Percentiles rank a stretch among this genome's conserved stretches.
Evolutionary conservation across 2,113 vertebrate genomes (phyloP).

Genomic region (Bungarus multicinctus): DNA sequence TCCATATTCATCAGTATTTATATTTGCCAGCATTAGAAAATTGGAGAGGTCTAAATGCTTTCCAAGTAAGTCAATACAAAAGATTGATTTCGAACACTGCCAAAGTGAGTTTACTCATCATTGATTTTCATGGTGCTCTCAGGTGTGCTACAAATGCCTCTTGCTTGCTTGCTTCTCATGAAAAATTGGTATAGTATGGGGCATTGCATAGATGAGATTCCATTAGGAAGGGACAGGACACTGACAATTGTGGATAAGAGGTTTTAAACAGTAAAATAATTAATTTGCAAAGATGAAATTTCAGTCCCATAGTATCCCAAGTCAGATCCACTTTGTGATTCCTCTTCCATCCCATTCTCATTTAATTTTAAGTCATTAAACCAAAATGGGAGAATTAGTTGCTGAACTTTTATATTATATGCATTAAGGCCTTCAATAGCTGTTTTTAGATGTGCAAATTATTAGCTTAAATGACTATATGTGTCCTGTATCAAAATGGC

Average conservation of each 20-base stretch:
- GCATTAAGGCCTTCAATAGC: too few species aligned
- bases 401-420: not conserved
- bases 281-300: not conserved
- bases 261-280: not conserved
- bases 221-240: not conserved
- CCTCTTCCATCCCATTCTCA: not conserved
- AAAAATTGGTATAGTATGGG: not conserved
- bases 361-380: not conserved
- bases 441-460: not conserved
- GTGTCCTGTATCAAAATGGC: not conserved
- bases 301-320: not conserved
- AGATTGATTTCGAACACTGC: not conserved
- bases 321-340: not conserved
- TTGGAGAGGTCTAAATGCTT: too few species aligned
- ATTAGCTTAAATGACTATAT: not conserved
- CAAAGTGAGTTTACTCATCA: not conserved
- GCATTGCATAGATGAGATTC: not conserved
- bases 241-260: not conserved
- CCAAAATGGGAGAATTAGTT: not conserved
- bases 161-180: not conserved
- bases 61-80: not conserved
- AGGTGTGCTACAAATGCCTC: not conserved
- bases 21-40: not conserved
- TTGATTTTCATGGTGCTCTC: not conserved
- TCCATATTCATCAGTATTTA: not conserved